Base-by-base conservation (phyloP, 2,888 invertebrate genomes). In the Agonopterix subpropinquella region DNA sequence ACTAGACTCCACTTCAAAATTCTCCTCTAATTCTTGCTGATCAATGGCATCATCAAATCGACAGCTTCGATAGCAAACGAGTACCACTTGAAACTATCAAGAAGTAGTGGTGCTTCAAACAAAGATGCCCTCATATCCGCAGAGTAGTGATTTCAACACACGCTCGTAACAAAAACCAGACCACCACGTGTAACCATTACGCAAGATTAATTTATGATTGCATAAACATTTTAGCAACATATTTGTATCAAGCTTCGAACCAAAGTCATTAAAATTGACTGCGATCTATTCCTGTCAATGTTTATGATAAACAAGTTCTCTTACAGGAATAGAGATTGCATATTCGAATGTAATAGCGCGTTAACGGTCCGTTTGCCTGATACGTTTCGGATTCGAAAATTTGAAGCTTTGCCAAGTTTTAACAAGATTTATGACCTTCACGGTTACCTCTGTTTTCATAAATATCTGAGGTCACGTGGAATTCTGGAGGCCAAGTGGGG, bases 391-490 rank as follows among this genome's bases (percentile, higher is more conserved):
- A 66, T 75, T 69, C 66, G 65, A 70, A 62, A 64, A 75, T 65
- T 78, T 87, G 87, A 82, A 75, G 50, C 55, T 44, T 55, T 60
- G 84, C 88, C 88, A 87, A 81, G 64, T 73, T 70, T 70, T 58
- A 68, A 73, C 53, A 66, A 77, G 73, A 78, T 80, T 84, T 83
- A 85, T 77, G 81, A 84, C 74, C 71, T 76, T 79, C 72, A 65
- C 69, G 76, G 71, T 88, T 85, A 83, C 80, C 81, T 82, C 85
- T 79, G 74, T 74, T 81, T 78, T 83, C 83, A 79, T 78, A 85
- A 84, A 84, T 84, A 86, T 70, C 76, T 81, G 80, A 83, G 81
- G 83, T 63, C 69, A 60, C 54, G 55, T 54, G 54, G 60, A 61
- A 58, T 56, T 54, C 64, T 59, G 55, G 75, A 74, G 70, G 70